Percentiles rank a stretch among this genome's conserved stretches.
Conservation (phyloP, 37 sponge, comb jelly and placozoan species). For the Tethya wilhelma region DNA sequence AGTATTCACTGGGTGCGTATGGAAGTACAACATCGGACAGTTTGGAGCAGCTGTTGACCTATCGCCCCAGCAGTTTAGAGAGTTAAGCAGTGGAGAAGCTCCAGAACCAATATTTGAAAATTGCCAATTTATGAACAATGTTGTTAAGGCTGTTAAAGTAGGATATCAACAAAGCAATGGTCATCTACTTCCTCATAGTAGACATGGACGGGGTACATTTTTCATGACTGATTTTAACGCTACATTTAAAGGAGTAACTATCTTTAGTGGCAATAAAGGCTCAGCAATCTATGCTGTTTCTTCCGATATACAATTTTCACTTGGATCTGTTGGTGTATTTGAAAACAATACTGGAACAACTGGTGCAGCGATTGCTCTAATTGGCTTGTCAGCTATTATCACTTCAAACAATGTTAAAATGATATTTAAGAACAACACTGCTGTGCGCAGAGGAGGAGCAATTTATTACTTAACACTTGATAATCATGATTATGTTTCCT, state of each 20-base stretch:
- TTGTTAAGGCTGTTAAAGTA: not conserved
- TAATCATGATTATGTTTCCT: not conserved
- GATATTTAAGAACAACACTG: constrained; percentile 12
- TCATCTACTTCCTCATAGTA: not conserved
- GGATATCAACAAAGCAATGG: too few relatives aligned
- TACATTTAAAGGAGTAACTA: not conserved
- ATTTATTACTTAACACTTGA: not conserved
- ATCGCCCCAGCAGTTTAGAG: not conserved
- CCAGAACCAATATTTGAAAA: constrained; percentile 7
- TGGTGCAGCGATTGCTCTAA: constrained; percentile 23
- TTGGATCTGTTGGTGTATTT: not conserved
- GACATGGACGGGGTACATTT: not conserved
- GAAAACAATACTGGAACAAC: constrained; percentile 11
- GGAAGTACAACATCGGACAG: constrained; percentile 17
- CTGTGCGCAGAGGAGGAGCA: constrained; percentile 13
- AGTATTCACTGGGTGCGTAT: constrained; percentile 2
- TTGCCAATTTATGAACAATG: constrained; percentile 1
- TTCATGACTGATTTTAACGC: not conserved
- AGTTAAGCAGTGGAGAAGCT: not conserved
- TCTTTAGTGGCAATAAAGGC: not conserved
- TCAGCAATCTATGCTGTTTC: constrained; percentile 3
- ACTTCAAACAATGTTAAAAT: not conserved
- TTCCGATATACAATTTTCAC: not conserved
- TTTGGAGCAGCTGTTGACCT: constrained; percentile 29
- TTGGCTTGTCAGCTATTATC: not conserved